A percentile compares a stretch with the other conserved stretches of the same genome.
phyloP scores from a whole-genome alignment of 1,140 invertebrate species.

The Drosophila busckii region DNA sequence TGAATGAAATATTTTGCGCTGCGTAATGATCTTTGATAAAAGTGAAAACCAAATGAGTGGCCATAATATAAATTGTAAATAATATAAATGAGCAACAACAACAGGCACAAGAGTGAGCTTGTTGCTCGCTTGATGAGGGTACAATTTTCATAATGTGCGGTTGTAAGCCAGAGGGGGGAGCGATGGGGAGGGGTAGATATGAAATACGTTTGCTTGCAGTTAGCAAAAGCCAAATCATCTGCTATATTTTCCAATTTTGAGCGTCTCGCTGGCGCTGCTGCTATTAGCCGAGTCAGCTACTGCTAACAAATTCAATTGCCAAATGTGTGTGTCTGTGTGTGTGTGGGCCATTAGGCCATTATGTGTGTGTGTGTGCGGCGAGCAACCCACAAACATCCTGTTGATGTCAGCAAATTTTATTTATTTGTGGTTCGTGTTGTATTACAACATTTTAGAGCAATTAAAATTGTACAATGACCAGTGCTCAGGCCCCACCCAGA shows the following conservation, averaged over 20 bases:
- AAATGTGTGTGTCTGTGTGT: slow-evolving; percentile 24
- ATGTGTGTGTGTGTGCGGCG: slow-evolving; percentile 16
- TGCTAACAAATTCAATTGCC: slow-evolving; percentile 48
- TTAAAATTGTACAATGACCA: slow-evolving; percentile 70
- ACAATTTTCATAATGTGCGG: slow-evolving; percentile 21
- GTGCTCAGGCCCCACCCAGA: slow-evolving; percentile 1
- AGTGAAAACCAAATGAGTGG: slow-evolving; percentile 68
- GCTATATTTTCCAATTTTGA: slow-evolving; percentile 12
- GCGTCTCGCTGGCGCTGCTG: background rate
- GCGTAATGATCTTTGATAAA: slow-evolving; percentile 54
- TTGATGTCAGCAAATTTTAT: slow-evolving; percentile 76
- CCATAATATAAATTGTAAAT: slow-evolving; percentile 51
- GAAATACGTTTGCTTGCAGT: slow-evolving; percentile 8
- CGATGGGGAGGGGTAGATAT: too few relatives aligned
- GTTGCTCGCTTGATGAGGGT: slow-evolving; percentile 15
- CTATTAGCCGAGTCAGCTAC: too few relatives aligned
- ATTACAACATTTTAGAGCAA: slow-evolving; percentile 75
- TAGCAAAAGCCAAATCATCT: slow-evolving; percentile 53
- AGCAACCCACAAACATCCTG: slow-evolving; percentile 73
- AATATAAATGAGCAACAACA: slow-evolving; percentile 37
- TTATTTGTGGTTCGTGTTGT: slow-evolving; percentile 75
- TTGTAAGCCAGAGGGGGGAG: slow-evolving; percentile 3
- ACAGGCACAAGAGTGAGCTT: slow-evolving; percentile 3
- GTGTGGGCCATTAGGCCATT: slow-evolving; percentile 61
- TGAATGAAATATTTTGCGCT: slow-evolving; percentile 41